Percentiles rank a stretch among this genome's conserved stretches.
phyloP scores from a whole-genome alignment of 2,888 invertebrate genomes.

The Bruchidius siliquastri region DNA sequence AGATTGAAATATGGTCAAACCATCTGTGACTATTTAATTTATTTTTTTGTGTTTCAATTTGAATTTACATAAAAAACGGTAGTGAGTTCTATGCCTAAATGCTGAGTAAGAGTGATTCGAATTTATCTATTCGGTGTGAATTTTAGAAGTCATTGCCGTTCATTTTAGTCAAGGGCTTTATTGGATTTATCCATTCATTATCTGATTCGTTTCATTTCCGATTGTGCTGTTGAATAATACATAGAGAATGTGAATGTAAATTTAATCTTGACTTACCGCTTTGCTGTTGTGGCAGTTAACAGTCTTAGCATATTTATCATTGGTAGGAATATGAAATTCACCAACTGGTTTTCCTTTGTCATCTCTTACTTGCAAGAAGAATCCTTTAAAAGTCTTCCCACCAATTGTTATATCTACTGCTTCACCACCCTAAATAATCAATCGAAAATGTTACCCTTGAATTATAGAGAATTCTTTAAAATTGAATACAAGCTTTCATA shows the following conservation, averaged over 20 bases:
- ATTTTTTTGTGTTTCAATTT: not conserved
- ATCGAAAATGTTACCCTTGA: constrained; percentile 24
- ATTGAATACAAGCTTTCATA: no score
- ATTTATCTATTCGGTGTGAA: not conserved
- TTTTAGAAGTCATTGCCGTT: not conserved
- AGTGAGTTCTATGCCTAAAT: not conserved
- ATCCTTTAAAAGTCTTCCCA: constrained; percentile 58
- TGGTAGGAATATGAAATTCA: constrained; percentile 53
- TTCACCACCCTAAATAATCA: constrained; percentile 32
- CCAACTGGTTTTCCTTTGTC: constrained; percentile 57
- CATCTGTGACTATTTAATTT: not conserved
- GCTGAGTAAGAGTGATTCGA: not conserved
- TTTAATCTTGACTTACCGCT: constrained; percentile 47
- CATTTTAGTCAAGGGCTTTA: not conserved
- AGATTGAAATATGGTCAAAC: not conserved
- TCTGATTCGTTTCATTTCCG: not conserved
- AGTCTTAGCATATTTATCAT: constrained; percentile 51
- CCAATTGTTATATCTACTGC: constrained; percentile 53
- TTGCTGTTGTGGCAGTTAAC: constrained; percentile 52
- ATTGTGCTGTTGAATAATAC: not conserved
- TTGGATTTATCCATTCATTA: not conserved
- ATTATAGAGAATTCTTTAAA: no score
- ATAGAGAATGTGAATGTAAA: not conserved
- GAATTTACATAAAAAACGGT: not conserved
- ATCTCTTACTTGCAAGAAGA: constrained; percentile 62